phyloP scores from a whole-genome alignment of 2,888 invertebrate species.

The Stratiomys singularior region DNA sequence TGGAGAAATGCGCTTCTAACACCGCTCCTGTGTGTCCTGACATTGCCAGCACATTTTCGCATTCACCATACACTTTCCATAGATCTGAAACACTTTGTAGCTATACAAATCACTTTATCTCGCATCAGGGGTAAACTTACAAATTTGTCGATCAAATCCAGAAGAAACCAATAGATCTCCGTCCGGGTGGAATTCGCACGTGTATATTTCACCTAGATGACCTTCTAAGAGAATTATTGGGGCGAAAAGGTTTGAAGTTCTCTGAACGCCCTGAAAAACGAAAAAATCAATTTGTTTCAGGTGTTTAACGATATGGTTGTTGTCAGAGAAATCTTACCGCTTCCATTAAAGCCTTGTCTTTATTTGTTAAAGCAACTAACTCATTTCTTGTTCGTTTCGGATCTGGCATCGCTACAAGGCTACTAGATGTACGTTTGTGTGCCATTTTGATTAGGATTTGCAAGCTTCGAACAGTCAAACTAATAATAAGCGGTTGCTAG shows the following conservation, averaged over 20 bases:
- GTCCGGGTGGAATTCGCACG: conserved; percentile 94
- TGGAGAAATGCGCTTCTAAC: conserved; percentile 90
- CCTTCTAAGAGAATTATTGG: conserved; percentile 97
- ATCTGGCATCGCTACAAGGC: conserved; percentile 65
- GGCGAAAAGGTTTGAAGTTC: conserved; percentile 88
- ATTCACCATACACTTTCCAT: conserved; percentile 98
- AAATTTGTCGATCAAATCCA: conserved; percentile 95
- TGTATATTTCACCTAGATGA: conserved; percentile 96
- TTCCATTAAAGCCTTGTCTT: conserved; percentile 80
- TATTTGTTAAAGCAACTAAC: conserved; percentile 74
- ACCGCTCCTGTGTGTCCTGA: conserved; percentile 95
- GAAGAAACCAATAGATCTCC: conserved; percentile 93
- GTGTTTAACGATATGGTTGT: conserved; percentile 43
- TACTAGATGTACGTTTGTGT: conserved; percentile 60
- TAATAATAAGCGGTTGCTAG: too few relatives aligned
- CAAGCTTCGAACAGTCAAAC: too few relatives aligned
- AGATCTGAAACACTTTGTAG: conserved; percentile 70
- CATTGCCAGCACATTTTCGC: conserved; percentile 95
- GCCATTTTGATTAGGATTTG: conserved; percentile 57
- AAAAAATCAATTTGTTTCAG: conserved; percentile 19
- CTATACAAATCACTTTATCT: neutral
- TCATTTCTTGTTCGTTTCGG: conserved; percentile 79
- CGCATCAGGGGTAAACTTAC: conserved; percentile 69
- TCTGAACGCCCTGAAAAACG: conserved; percentile 70
- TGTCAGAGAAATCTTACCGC: conserved; percentile 69